Evolutionary conservation across 1,140 invertebrate species (phyloP), one percentile per base, ranked within the genome.

Genomic region (Trichogramma pretiosum): DNA sequence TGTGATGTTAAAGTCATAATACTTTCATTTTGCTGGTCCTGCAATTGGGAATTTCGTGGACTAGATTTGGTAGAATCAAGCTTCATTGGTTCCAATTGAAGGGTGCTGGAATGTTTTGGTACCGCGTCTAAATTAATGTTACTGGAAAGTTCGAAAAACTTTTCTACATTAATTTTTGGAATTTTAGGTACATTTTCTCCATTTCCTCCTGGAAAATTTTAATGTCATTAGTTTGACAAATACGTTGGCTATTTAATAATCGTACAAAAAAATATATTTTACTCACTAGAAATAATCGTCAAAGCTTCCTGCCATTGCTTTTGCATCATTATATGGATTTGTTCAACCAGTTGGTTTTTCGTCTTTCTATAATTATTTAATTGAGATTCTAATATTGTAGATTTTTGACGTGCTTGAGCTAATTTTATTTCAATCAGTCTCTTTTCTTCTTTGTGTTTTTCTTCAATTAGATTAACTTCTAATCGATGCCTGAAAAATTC

Each of bases 261-360:
- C 39, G 3, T 2, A 48, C 43, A 17, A 36, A 50, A 7, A 17
- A 48, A 14, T 17, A 17, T 45, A 17, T 17, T 17, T 17, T 19
- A 36, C 22, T 48, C 68, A 49, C 74, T 72, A 44, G 79, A 81
- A 34, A 88, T 79, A 48, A 87, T 85, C 50, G 74, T 74, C 14
- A 87, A 60, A 17, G 84, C 83, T 67, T 87, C 82, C 36, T 81
- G 74, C 83, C 84, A 87, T 58, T 87, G 84, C 30, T 77, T 76
- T 67, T 89, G 80, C 84, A 89, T 87, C 0, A 87, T 80, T 34
- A 73, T 74, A 64, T 87, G 83, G 52, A 89, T 64, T 60, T 85
- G 80, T 48, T 83, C 74, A 1, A 82, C 84, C 37, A 87, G 75
- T 53, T 82, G 74, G 3, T 77, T 77, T 61, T 79, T 74, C 43